A percentile compares a stretch with the other conserved stretches of the same genome.
Evolutionary conservation across 35 echinoderm and acorn worm genomes (phyloP).

Genomic region (Amphiura filiformis): DNA sequence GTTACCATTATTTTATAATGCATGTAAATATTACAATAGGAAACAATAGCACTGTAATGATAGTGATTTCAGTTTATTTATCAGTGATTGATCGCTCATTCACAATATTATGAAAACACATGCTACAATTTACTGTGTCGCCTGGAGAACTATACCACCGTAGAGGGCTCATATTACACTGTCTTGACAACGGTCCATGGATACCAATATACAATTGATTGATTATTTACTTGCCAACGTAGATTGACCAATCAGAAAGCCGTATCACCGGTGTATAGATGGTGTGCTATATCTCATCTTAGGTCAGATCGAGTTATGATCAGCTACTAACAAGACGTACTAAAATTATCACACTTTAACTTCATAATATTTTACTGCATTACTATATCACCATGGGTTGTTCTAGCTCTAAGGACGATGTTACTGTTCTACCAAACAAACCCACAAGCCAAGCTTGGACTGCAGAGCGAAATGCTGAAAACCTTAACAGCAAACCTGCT

Average conservation of each 20-base stretch:
- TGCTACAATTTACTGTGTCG: no score
- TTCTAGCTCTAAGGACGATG: background rate
- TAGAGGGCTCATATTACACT: background rate
- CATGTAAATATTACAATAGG: no score
- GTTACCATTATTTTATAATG: no score
- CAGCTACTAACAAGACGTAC: background rate
- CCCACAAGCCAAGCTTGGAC: constrained; percentile 17
- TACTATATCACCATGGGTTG: constrained; percentile 8
- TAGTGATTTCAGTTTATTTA: no score
- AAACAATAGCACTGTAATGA: no score
- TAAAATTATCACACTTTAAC: no score
- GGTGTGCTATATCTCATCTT: background rate
- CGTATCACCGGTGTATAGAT: background rate
- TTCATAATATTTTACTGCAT: background rate
- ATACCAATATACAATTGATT: background rate
- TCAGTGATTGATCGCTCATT: no score
- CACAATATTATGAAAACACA: no score
- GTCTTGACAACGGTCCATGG: background rate
- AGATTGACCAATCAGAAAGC: background rate
- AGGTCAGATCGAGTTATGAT: background rate
- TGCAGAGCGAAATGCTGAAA: background rate
- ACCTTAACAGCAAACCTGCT: background rate
- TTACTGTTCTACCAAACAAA: background rate
- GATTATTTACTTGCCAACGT: background rate
- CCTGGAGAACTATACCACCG: background rate